Evolutionary conservation across 2,797 vertebrate genomes (phyloP).

Genomic region (Manis javanica): DNA sequence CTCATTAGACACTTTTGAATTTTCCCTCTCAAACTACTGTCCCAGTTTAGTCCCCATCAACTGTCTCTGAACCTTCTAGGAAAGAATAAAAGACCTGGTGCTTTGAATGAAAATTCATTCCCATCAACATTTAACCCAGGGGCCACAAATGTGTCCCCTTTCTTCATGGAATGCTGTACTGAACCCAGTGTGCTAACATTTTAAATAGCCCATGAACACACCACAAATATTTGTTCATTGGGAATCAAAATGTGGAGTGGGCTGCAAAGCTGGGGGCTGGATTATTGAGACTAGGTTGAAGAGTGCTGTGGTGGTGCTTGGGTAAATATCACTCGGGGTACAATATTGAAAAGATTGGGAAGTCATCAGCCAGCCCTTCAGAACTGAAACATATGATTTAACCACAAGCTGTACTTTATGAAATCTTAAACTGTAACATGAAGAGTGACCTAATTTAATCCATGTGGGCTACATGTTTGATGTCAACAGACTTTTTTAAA

Average conservation of each 20-base stretch:
- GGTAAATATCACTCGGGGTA: conserved; percentile 80
- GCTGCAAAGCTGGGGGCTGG: conserved; percentile 63
- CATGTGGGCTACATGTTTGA: conserved; percentile 90
- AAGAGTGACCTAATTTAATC: conserved; percentile 92
- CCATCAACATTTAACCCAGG: conserved; percentile 60
- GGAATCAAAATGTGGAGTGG: conserved; percentile 81
- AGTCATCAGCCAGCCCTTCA: conserved; percentile 83
- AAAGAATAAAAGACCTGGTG: background rate
- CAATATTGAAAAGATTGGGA: conserved; percentile 83
- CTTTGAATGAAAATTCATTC: conserved; percentile 57
- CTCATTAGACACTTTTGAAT: conserved; percentile 25
- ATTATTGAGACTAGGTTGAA: conserved; percentile 85
- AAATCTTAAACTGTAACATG: conserved; percentile 93
- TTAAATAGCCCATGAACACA: conserved; percentile 81
- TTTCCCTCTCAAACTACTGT: background rate
- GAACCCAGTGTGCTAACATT: conserved; percentile 75
- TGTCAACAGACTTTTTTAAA: conserved; percentile 86
- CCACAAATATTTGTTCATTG: conserved; percentile 86
- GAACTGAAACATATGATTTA: conserved; percentile 85
- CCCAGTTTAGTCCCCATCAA: conserved; percentile 6
- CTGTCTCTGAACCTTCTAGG: conserved; percentile 49
- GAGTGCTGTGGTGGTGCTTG: conserved; percentile 76
- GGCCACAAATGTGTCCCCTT: conserved; percentile 45
- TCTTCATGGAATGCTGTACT: conserved; percentile 66
- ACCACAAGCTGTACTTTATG: conserved; percentile 89